Conservation (phyloP, 2,113 vertebrate genomes). For the Vanacampus margaritifer region DNA sequence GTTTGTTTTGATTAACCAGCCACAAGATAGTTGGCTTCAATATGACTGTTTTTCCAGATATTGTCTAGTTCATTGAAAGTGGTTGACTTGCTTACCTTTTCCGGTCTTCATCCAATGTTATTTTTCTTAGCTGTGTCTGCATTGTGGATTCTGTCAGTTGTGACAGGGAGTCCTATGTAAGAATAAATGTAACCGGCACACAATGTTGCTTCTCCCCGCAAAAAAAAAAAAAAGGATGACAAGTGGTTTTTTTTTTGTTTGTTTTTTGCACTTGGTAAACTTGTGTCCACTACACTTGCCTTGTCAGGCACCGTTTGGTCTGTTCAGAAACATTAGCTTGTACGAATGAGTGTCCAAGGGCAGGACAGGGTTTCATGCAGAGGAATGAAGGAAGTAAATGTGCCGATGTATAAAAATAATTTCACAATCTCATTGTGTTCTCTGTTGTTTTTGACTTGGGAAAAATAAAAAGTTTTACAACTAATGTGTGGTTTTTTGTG, state of each 20-base stretch:
- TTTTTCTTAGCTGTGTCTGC: background rate
- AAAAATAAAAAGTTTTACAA: conserved; percentile 78
- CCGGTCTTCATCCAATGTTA: background rate
- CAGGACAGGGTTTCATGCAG: conserved; percentile 64
- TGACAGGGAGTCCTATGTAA: background rate
- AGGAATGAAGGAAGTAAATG: conserved; percentile 64
- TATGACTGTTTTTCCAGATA: background rate
- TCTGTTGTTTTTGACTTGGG: conserved; percentile 75
- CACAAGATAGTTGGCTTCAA: background rate
- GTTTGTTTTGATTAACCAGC: background rate
- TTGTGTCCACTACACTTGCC: conserved; percentile 30
- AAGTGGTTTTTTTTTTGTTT: conserved; percentile 14
- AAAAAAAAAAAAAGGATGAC: background rate
- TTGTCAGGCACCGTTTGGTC: conserved; percentile 36
- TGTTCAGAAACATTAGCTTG: conserved; percentile 39
- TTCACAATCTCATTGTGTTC: conserved; percentile 73
- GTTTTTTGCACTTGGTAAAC: conserved; percentile 42
- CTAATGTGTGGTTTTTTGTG: conserved; percentile 17
- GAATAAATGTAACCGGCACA: background rate
- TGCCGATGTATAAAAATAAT: conserved; percentile 75
- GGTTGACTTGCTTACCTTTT: background rate
- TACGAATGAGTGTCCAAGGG: conserved; percentile 39
- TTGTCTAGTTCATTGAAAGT: background rate
- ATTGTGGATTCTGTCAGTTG: background rate
- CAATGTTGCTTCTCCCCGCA: background rate